Conservation (phyloP, 2,113 vertebrate genomes). For the Trichomycterus rosablanca region DNA sequence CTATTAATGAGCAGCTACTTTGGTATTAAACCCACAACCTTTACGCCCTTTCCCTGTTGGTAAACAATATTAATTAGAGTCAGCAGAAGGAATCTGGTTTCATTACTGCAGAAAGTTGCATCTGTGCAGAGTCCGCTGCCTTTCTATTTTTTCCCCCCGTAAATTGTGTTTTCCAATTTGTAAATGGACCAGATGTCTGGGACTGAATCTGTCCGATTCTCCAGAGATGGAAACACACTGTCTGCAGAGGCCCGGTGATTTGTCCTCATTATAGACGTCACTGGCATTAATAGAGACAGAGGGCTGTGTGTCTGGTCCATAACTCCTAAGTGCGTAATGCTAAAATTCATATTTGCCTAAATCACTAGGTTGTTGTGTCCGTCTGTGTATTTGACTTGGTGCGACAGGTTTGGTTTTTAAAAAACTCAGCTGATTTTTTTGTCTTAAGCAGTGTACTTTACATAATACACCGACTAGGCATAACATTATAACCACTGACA, state of each 20-base stretch:
- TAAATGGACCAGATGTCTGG: conserved; percentile 54
- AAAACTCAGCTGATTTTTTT: neutral
- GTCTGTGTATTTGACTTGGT: conserved; percentile 2
- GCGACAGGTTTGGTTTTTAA: neutral
- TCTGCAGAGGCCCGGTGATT: conserved; percentile 38
- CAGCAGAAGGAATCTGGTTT: conserved; percentile 28
- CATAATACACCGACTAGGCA: too few species aligned
- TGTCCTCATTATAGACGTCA: conserved; percentile 47
- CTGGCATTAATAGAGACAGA: conserved; percentile 48
- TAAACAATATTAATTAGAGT: conserved; percentile 41
- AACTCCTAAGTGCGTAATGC: conserved; percentile 38
- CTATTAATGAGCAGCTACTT: conserved; percentile 4
- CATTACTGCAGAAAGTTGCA: conserved; percentile 31
- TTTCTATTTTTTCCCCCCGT: conserved; percentile 26
- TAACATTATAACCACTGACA: too few species aligned
- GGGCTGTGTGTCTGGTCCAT: conserved; percentile 33
- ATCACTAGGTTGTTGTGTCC: conserved; percentile 14
- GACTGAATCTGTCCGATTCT: conserved; percentile 46
- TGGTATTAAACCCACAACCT: conserved; percentile 10
- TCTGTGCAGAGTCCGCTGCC: conserved; percentile 5
- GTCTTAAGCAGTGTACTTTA: too few species aligned
- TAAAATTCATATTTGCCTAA: conserved; percentile 41
- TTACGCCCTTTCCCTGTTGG: conserved; percentile 10
- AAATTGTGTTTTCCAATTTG: conserved; percentile 53
- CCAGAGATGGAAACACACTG: conserved; percentile 35